A percentile compares a stretch with the other conserved stretches of the same genome.
These are phyloP conservation scores for Dendrolimus pini DNA, from an alignment of 2,888 invertebrate genomes.

Conservation along the genomic window DNA sequence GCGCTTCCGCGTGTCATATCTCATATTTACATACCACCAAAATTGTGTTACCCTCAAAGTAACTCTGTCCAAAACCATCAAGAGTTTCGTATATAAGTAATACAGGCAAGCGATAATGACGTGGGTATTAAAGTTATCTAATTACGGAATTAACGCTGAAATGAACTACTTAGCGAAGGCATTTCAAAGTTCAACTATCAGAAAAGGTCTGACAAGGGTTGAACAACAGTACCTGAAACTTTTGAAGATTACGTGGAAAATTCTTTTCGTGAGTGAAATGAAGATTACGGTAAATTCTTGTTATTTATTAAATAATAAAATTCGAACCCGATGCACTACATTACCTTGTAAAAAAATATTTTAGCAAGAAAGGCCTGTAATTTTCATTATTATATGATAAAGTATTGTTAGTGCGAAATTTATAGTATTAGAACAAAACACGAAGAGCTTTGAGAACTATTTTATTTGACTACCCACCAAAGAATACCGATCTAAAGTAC, in stretches of 20 bases:
- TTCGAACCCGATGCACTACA: not conserved
- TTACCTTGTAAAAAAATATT: too few relatives aligned
- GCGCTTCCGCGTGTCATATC: too few relatives aligned
- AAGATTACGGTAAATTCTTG: too few relatives aligned
- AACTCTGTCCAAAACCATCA: not conserved
- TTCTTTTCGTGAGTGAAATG: slow-evolving; percentile 7
- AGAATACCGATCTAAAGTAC: too few relatives aligned
- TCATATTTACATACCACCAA: too few relatives aligned
- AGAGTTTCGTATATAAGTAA: not conserved
- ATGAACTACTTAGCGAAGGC: slow-evolving; percentile 31
- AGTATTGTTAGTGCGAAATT: too few relatives aligned
- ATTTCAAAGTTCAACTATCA: slow-evolving; percentile 36
- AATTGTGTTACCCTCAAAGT: not conserved
- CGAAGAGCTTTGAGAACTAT: too few relatives aligned
- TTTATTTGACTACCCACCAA: too few relatives aligned
- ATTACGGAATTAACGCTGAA: slow-evolving; percentile 23
- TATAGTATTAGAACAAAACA: too few relatives aligned
- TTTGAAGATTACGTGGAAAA: slow-evolving; percentile 40
- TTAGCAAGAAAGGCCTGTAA: too few relatives aligned
- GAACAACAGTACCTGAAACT: slow-evolving; percentile 33
- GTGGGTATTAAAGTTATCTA: slow-evolving; percentile 15
- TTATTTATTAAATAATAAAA: slow-evolving; percentile 21
- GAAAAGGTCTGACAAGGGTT: slow-evolving; percentile 49
- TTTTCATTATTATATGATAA: too few relatives aligned
- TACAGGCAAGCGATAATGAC: slow-evolving; percentile 10